Percentiles rank a stretch among this genome's conserved stretches.
These are phyloP conservation scores for Pandion haliaetus DNA, from an alignment of 2,113 vertebrate species.

Conservation along the genomic window DNA sequence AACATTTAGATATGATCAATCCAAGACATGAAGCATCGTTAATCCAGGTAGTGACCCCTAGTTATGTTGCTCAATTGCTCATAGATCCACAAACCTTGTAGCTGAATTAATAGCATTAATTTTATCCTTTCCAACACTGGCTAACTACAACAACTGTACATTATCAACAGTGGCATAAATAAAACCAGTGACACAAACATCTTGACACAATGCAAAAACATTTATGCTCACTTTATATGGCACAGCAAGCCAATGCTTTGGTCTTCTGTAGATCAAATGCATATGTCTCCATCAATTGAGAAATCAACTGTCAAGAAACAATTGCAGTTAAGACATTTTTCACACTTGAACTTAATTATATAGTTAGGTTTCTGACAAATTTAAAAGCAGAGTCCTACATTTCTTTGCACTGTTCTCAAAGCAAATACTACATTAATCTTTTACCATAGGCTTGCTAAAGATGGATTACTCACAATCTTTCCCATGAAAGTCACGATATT, in stretches of 20 bases:
- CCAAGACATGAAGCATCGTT: slow-evolving; percentile 53
- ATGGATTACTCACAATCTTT: background rate
- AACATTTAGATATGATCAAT: slow-evolving; percentile 69
- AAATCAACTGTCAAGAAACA: background rate
- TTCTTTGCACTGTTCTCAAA: background rate
- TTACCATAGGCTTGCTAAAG: background rate
- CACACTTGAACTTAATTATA: background rate
- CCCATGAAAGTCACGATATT: background rate
- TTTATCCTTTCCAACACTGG: background rate
- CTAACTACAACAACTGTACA: background rate
- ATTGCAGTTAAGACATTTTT: background rate
- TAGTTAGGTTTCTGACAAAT: background rate
- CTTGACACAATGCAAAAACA: background rate
- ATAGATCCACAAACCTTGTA: slow-evolving; percentile 13
- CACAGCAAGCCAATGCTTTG: background rate
- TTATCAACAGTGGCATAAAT: background rate
- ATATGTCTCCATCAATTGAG: background rate
- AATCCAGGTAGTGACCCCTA: slow-evolving; percentile 55
- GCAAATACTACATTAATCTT: background rate
- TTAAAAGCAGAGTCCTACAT: background rate
- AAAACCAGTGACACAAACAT: background rate
- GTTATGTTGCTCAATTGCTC: slow-evolving; percentile 28
- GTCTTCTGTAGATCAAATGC: background rate
- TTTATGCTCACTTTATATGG: background rate
- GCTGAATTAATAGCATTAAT: slow-evolving; percentile 40